Evolutionary conservation across 2,888 invertebrate genomes (phyloP).

Genomic region (Cremastobaeus sp.): DNA sequence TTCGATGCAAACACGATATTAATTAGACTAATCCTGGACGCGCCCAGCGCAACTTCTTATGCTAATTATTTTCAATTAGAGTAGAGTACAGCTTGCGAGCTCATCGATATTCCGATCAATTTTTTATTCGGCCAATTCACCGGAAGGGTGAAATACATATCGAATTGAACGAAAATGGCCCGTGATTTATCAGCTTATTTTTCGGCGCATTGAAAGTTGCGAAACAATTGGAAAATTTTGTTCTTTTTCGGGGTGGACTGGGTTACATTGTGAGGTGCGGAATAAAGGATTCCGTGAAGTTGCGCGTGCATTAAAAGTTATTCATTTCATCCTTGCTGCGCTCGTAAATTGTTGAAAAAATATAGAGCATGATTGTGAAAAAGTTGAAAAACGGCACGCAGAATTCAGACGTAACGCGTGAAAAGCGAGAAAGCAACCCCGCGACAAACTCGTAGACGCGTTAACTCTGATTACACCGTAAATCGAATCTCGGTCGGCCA

Average conservation of each 20-base stretch:
- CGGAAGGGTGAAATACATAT: too few species aligned
- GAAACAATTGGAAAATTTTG: constrained; percentile 38
- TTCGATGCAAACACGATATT: constrained; percentile 37
- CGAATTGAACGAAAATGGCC: too few species aligned
- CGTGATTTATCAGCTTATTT: constrained; percentile 34
- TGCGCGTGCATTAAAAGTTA: constrained; percentile 40
- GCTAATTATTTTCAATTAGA: constrained; percentile 44
- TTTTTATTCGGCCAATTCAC: constrained; percentile 4
- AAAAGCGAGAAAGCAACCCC: constrained; percentile 54
- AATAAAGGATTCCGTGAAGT: constrained; percentile 41
- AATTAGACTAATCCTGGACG: constrained; percentile 29
- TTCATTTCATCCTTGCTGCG: constrained; percentile 6
- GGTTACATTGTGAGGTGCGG: constrained; percentile 42
- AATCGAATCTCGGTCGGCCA: constrained; percentile 75
- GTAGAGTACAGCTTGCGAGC: constrained; percentile 6
- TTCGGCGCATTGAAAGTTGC: constrained; percentile 8
- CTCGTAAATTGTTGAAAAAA: constrained; percentile 47
- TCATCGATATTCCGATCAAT: constrained; percentile 28
- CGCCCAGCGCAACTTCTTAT: constrained; percentile 1
- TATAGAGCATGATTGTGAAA: constrained; percentile 46
- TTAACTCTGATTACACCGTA: constrained; percentile 74
- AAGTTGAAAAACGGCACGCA: constrained; percentile 56
- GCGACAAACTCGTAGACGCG: constrained; percentile 61
- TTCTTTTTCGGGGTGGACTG: background rate
- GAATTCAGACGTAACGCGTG: constrained; percentile 57